Evolutionary conservation across 2,113 vertebrate genomes (phyloP).

Genomic region (Melierax canorus): DNA sequence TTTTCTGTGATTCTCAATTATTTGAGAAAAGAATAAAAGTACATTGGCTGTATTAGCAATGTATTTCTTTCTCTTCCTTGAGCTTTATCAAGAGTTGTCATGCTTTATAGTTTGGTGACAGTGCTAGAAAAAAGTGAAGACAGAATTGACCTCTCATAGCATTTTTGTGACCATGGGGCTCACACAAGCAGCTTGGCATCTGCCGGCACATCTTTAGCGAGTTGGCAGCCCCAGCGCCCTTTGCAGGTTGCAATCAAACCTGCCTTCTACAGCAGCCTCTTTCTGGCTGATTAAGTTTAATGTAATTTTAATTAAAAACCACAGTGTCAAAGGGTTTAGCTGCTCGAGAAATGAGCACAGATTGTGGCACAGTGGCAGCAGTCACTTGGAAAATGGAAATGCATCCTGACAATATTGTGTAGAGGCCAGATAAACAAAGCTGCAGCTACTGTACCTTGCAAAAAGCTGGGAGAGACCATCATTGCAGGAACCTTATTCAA

Average conservation of each 20-base stretch:
- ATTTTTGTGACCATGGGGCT: conserved; percentile 71
- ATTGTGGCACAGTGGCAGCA: conserved; percentile 96
- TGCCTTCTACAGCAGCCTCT: conserved; percentile 90
- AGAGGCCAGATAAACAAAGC: conserved; percentile 81
- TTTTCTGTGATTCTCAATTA: neutral
- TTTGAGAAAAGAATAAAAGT: neutral
- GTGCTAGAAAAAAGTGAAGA: conserved; percentile 64
- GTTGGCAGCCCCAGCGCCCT: conserved; percentile 91
- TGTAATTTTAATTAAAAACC: conserved; percentile 99
- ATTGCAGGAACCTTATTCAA: neutral
- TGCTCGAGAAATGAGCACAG: conserved; percentile 99
- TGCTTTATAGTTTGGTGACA: conserved; percentile 52
- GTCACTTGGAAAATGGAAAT: conserved; percentile 97
- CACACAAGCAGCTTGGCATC: conserved; percentile 81
- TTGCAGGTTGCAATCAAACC: conserved; percentile 98
- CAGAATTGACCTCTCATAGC: conserved; percentile 68
- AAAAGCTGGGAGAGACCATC: conserved; percentile 29
- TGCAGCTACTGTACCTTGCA: conserved; percentile 47
- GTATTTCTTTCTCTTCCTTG: conserved; percentile 9
- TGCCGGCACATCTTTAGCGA: conserved; percentile 97
- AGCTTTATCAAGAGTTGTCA: conserved; percentile 15
- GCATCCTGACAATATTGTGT: conserved; percentile 88
- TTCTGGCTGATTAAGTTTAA: conserved; percentile 99
- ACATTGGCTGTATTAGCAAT: neutral
- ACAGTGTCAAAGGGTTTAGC: conserved; percentile 99